Base-by-base conservation (phyloP, 2,113 vertebrate species). In the Orientallactaga bullata region DNA sequence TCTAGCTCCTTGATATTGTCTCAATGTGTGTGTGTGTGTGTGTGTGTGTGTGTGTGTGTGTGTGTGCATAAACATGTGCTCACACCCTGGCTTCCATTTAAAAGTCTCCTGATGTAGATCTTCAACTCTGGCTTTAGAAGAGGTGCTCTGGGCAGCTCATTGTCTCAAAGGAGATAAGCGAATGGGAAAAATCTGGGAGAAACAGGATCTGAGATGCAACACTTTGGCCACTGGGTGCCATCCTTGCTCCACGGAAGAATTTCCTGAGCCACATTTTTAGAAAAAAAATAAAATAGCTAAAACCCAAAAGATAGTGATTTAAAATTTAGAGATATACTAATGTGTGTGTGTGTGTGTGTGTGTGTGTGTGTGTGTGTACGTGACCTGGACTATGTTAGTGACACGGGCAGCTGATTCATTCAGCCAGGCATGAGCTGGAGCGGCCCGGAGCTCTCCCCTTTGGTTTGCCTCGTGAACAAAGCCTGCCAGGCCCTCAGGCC, bases 191-290 rank as follows among this genome's bases (percentile, higher is more conserved):
- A 81, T 72, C 85, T 58, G 20, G 10, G 37, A 77, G 30, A 94
- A 90, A 15, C 68, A 65, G 66, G 2, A 30, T 85, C 90, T 97
- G 98, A 98, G 95, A 97, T 98, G 95, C 96, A 95, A 88, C 93
- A 84, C 24, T 98, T 98, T 98, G 98, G 97, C 98, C 98, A 98
- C 98, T 98, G 97, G 98, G 98, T 98, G 98, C 97, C 98, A 98
- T 97, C 97, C 98, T 98, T 98, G 98, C 98, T 98, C 98, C 98
- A 98, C 17, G 97, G 18, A 97, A 98, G 94, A 88, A 69, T 95
- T 97, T 10, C 15, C 90, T 71, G 60, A 90, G 69, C 94, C 89
- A 66, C 37, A 1, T 94, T 95, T 95, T 95, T 96, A 58, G 69
- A 71, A 88, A 94, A 65, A 55, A 58, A 66, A 71, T 86, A 94